These are phyloP conservation scores for Malthinus seriepunctatus DNA, from an alignment of 2,888 invertebrate species.

Conservation along the genomic window DNA sequence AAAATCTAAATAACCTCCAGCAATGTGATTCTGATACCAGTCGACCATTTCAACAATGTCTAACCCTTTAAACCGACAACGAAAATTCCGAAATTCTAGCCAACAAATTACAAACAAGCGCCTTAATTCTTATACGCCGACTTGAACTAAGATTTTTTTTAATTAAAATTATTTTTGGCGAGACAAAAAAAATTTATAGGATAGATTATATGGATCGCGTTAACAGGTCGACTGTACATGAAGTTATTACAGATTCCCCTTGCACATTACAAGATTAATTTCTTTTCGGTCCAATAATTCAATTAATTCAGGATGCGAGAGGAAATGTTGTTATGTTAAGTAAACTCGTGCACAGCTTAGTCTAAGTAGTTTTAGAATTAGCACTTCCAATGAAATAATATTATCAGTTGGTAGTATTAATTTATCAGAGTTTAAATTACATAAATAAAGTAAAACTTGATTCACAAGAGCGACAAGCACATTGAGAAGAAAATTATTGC, in stretches of 20 bases:
- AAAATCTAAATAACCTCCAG: constrained; percentile 49
- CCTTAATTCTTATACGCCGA: too few species aligned
- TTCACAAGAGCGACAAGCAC: too few species aligned
- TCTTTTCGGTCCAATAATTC: constrained; percentile 59
- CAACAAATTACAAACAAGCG: not conserved
- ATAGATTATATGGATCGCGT: constrained; percentile 14
- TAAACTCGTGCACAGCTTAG: constrained; percentile 49
- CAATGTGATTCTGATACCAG: constrained; percentile 48
- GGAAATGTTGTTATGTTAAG: constrained; percentile 54
- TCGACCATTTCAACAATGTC: constrained; percentile 17
- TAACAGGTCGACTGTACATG: constrained; percentile 39
- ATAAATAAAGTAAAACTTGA: too few species aligned
- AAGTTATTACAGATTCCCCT: constrained; percentile 47
- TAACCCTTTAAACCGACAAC: constrained; percentile 1
- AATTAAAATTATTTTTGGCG: constrained; percentile 2
- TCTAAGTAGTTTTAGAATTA: constrained; percentile 51
- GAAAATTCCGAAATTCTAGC: not conserved
- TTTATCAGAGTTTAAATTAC: too few species aligned
- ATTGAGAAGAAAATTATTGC: too few species aligned
- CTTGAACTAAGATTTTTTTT: not conserved
- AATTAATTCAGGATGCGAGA: constrained; percentile 54
- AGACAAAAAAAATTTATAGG: not conserved
- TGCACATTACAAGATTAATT: constrained; percentile 57
- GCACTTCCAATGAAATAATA: constrained; percentile 31
- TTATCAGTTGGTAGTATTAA: not conserved